Percentiles rank a stretch among this genome's conserved stretches.
These are phyloP conservation scores for Tylochromis polylepis DNA, from an alignment of 2,113 vertebrate genomes.

Conservation along the genomic window DNA sequence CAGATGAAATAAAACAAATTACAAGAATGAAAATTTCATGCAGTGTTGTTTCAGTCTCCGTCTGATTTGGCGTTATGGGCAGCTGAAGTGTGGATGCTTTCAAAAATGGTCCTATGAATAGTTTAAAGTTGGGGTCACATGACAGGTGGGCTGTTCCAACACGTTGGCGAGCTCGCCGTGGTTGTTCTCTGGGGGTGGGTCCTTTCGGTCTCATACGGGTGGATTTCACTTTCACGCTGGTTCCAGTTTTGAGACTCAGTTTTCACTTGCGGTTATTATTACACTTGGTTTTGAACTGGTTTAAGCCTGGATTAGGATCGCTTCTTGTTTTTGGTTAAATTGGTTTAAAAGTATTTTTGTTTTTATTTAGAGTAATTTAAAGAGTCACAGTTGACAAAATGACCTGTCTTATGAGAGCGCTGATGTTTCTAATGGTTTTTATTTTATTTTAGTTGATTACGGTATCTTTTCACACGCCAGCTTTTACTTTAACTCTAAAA, in stretches of 20 bases:
- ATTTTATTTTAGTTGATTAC: background rate
- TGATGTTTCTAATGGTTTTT: background rate
- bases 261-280: background rate
- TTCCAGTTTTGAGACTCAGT: background rate
- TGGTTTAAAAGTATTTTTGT: background rate
- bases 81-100: background rate
- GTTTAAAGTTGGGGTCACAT: background rate
- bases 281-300: background rate
- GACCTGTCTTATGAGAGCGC: background rate
- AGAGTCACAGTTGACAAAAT: background rate
- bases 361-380: background rate
- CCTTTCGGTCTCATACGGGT: too few species aligned
- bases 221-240: too few species aligned
- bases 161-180: too few species aligned
- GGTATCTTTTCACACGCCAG: background rate
- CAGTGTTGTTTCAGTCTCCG: background rate
- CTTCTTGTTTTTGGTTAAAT: background rate
- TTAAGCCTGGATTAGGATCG: background rate
- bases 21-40: background rate
- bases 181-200: too few species aligned
- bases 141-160: background rate
- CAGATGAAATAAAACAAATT: rapidly evolving
- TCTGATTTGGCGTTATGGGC: background rate
- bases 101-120: background rate
- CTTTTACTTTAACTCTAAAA: background rate